phyloP scores from a whole-genome alignment of 2,888 invertebrate species.

The Eueremaeus valkanovi region DNA sequence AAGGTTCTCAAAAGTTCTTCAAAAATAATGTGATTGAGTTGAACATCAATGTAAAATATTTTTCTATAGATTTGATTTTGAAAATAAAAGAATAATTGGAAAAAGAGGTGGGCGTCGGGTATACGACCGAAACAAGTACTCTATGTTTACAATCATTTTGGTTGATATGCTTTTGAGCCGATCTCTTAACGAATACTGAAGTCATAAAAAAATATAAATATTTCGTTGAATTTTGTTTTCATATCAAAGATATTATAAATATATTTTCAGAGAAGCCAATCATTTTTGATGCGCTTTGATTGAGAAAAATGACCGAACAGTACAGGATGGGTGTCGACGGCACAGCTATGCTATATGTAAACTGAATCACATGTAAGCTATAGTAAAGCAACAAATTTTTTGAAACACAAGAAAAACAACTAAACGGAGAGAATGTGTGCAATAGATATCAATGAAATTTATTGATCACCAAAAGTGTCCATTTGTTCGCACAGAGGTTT shows the following conservation, averaged over 20 bases:
- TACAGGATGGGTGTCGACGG: slow-evolving; percentile 35
- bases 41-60: no score
- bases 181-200: neutral
- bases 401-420: neutral
- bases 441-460: neutral
- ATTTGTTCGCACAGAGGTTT: no score
- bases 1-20: no score
- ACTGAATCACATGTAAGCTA: neutral
- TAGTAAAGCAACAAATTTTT: slow-evolving; percentile 24
- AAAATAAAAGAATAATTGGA: no score
- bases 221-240: neutral
- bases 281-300: slow-evolving; percentile 26
- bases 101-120: slow-evolving; percentile 31
- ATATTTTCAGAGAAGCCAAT: neutral
- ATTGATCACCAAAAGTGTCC: no score
- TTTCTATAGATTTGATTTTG: no score
- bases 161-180: neutral
- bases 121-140: slow-evolving; percentile 27
- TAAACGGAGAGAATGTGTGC: neutral
- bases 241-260: neutral
- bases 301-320: slow-evolving; percentile 31
- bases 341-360: slow-evolving; percentile 16
- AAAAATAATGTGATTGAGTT: no score
- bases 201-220: slow-evolving; percentile 12
- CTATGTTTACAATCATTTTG: neutral